Evolutionary conservation across 2,888 invertebrate genomes (phyloP).

Genomic region (Heliconius sara): DNA sequence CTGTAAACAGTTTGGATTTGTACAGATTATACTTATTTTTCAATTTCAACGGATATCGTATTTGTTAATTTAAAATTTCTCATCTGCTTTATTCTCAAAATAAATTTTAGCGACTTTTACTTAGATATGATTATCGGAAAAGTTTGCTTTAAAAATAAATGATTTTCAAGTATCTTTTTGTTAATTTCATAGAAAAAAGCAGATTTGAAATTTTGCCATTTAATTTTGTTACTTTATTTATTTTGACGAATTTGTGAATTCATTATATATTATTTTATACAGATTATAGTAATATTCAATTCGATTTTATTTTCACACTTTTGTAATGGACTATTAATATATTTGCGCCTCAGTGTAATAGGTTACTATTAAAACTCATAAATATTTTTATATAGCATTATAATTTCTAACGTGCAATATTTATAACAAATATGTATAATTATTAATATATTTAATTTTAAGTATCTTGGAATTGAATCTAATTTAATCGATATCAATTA

Average conservation of each 20-base stretch:
- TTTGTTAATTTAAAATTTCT: constrained; percentile 9
- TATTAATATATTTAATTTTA: background rate
- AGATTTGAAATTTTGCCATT: constrained; percentile 6
- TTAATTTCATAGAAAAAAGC: constrained; percentile 10
- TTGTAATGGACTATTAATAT: background rate
- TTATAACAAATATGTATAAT: background rate
- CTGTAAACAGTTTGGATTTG: constrained; percentile 7
- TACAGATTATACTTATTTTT: constrained; percentile 3
- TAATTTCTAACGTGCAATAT: background rate
- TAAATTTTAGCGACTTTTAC: constrained; percentile 18
- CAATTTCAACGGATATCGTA: constrained; percentile 3
- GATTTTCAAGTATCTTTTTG: background rate
- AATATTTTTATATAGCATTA: background rate
- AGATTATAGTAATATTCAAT: constrained; percentile 11
- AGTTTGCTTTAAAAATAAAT: constrained; percentile 23
- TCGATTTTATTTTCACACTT: background rate
- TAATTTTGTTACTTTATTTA: background rate
- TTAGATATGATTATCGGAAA: constrained; percentile 12
- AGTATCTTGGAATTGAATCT: background rate
- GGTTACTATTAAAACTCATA: background rate
- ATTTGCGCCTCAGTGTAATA: background rate
- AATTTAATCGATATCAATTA: background rate
- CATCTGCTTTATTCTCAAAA: constrained; percentile 1
- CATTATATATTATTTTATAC: background rate
- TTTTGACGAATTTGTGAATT: constrained; percentile 15